phyloP scores from a whole-genome alignment of 2,113 vertebrate species.

The Melanotaenia duboulayi region DNA sequence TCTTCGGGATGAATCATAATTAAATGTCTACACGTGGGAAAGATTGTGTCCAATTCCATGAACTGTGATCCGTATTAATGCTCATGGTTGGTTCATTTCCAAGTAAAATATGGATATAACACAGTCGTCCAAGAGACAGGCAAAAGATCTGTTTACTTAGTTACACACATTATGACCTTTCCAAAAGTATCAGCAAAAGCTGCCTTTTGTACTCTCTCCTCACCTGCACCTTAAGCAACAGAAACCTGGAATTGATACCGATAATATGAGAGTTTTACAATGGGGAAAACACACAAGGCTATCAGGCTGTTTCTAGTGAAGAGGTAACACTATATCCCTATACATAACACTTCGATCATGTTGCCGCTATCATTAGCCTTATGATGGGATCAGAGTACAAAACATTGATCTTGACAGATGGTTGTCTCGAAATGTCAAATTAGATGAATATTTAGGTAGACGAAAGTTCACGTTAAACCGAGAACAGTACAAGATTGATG shows the following conservation, averaged over 20 bases:
- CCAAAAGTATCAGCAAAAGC: not conserved
- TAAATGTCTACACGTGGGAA: not conserved
- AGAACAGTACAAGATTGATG: constrained; percentile 6
- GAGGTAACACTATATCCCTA: not conserved
- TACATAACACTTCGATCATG: not conserved
- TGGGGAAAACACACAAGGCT: not conserved
- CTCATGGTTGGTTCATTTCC: constrained; percentile 5
- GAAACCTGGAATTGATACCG: constrained; percentile 12
- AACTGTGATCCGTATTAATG: not conserved
- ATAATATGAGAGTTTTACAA: not conserved
- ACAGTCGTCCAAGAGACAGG: not conserved
- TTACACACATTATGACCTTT: not conserved
- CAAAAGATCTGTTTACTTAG: not conserved
- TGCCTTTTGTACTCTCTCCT: not conserved
- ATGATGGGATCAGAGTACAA: not conserved
- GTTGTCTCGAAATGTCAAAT: constrained; percentile 13
- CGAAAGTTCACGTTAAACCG: not conserved
- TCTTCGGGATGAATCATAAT: constrained; percentile 5
- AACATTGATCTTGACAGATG: not conserved
- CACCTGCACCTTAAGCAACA: constrained; percentile 1
- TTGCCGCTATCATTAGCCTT: constrained; percentile 1
- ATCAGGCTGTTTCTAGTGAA: not conserved
- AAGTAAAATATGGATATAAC: not conserved
- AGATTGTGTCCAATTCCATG: not conserved
- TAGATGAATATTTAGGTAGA: constrained; percentile 1